These are phyloP conservation scores for Villa cingulata DNA, from an alignment of 2,888 invertebrate genomes.

Conservation along the genomic window DNA sequence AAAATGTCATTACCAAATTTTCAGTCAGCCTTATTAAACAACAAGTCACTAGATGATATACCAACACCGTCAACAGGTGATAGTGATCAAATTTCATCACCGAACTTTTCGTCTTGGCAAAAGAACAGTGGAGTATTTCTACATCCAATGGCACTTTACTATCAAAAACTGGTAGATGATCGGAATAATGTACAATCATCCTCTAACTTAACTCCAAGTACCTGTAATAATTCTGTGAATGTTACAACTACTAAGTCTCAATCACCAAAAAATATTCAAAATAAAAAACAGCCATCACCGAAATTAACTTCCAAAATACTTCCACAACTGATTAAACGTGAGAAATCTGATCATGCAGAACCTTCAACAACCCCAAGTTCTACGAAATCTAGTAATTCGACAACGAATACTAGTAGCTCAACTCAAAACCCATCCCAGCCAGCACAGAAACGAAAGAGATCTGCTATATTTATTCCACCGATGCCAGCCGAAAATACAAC, in stretches of 20 bases:
- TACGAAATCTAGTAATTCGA: conserved; percentile 28
- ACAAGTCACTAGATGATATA: conserved; percentile 37
- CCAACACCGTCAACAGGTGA: conserved; percentile 30
- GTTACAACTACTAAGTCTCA: conserved; percentile 29
- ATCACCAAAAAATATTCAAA: conserved; percentile 33
- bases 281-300: conserved; percentile 24
- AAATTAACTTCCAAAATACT: conserved; percentile 12
- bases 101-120: conserved; percentile 55
- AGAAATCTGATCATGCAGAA: conserved; percentile 17
- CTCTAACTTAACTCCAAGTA: conserved; percentile 29
- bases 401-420: conserved; percentile 19
- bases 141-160: conserved; percentile 64
- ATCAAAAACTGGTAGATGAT: conserved; percentile 48
- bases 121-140: conserved; percentile 51
- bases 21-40: conserved; percentile 29
- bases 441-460: conserved; percentile 59
- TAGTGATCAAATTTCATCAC: conserved; percentile 30
- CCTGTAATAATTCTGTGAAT: too few relatives aligned
- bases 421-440: conserved; percentile 17
- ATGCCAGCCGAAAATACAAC: conserved; percentile 60
- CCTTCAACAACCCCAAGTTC: conserved; percentile 30
- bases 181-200: conserved; percentile 18
- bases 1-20: conserved; percentile 39
- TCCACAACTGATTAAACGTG: conserved; percentile 11
- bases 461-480: conserved; percentile 74